These are phyloP conservation scores for Drosophila saltans DNA, from an alignment of 1,140 invertebrate species.

Conservation along the genomic window DNA sequence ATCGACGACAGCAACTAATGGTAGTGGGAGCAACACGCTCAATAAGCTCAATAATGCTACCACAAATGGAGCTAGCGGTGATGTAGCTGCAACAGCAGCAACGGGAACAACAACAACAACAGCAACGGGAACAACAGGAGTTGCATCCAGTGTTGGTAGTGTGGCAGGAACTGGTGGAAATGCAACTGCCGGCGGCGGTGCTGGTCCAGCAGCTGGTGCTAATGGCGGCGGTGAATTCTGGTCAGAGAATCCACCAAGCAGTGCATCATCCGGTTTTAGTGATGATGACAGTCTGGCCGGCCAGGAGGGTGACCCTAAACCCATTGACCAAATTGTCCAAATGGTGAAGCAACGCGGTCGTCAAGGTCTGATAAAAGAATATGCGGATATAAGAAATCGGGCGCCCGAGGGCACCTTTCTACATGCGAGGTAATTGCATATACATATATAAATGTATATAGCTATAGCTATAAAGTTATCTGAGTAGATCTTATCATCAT, in stretches of 20 bases:
- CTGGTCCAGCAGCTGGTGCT: constrained; percentile 62
- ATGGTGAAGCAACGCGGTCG: constrained; percentile 89
- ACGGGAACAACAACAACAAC: constrained; percentile 37
- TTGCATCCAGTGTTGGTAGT: constrained; percentile 49
- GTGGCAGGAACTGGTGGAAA: constrained; percentile 14
- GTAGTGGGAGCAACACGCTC: too few species aligned
- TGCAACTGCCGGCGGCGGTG: constrained; percentile 47
- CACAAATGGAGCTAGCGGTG: constrained; percentile 8
- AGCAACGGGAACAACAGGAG: constrained; percentile 31
- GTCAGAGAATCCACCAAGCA: constrained; percentile 88
- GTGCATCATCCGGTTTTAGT: constrained; percentile 92
- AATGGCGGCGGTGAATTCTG: constrained; percentile 83
- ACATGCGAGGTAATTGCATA: constrained; percentile 84
- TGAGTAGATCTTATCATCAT: too few species aligned
- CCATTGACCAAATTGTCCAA: constrained; percentile 91
- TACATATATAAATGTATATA: too few species aligned
- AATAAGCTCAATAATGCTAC: background rate
- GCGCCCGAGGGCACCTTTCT: constrained; percentile 93
- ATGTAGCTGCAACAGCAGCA: constrained; percentile 31
- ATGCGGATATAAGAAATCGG: constrained; percentile 92
- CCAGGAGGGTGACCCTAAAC: constrained; percentile 86
- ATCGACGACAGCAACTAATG: constrained; percentile 19
- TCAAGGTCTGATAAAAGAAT: constrained; percentile 92
- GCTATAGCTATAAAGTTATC: too few species aligned
- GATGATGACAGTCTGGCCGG: constrained; percentile 93